These are phyloP conservation scores for Columba livia DNA, from an alignment of 2,113 vertebrate genomes.

Conservation along the genomic window DNA sequence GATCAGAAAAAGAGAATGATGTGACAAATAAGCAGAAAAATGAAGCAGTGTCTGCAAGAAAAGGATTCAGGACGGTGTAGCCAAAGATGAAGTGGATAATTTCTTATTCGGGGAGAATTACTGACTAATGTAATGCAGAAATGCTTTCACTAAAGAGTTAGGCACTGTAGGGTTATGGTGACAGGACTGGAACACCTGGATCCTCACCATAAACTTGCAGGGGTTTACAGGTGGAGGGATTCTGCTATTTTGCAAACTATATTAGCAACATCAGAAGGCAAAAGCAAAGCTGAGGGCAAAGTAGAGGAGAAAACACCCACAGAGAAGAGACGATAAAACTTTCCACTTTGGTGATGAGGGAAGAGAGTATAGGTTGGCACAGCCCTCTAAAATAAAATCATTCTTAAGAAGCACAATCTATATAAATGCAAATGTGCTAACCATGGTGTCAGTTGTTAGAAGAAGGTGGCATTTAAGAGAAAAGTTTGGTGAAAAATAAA, in stretches of 20 bases:
- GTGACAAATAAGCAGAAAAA: not conserved
- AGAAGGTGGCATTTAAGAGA: not conserved
- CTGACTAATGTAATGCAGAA: not conserved
- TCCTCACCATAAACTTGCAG: not conserved
- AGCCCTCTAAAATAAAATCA: not conserved
- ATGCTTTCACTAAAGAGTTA: not conserved
- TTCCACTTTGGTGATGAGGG: not conserved
- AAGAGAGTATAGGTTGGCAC: not conserved
- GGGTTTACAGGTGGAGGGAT: not conserved
- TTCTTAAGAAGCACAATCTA: not conserved
- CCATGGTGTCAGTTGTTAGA: not conserved
- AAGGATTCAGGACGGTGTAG: not conserved
- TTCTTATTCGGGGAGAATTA: not conserved
- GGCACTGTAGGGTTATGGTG: not conserved
- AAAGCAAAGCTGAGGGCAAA: not conserved
- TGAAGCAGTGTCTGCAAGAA: not conserved
- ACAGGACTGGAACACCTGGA: not conserved
- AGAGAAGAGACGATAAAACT: not conserved
- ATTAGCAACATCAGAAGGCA: not conserved
- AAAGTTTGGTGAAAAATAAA: not conserved
- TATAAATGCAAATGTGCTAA: not conserved
- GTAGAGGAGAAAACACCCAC: not conserved
- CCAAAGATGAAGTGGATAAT: not conserved
- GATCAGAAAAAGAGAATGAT: not conserved
- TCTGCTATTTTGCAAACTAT: not conserved